Evolutionary conservation across 2,888 invertebrate species (phyloP), one percentile per base, ranked within the genome.

Genomic region (Abrostola tripartita): DNA sequence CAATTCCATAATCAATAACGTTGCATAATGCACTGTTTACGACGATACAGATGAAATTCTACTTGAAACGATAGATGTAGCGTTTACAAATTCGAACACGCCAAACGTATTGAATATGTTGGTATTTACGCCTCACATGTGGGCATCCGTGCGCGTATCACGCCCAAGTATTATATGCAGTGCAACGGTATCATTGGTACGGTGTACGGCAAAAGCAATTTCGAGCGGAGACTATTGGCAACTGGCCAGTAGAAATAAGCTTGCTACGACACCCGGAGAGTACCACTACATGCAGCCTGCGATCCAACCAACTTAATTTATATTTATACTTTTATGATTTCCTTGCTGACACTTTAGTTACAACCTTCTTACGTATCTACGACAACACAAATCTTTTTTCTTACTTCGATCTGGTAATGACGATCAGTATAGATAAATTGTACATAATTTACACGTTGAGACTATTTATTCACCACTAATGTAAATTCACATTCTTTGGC

Each of bases 191-290:
- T 92, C 91, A 90, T 89, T 88, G 89, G 85, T 88, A 89, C 87
- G 87, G 86, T 86, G 85, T 88, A 89, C 86, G 87, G 90, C 88
- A 91, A 90, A 92, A 92, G 92, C 92, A 93, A 93, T 93, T 92
- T 90, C 88, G 84, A 88, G 87, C 87, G 86, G 84, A 85, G 88
- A 79, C 85, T 85, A 85, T 88, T 94, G 94, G 94, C 94, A 87
- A 74, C 75, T 81, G 83, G 90, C 94, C 94, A 93, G 90, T 84
- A 83, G 92, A 90, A 93, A 92, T 93, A 92, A 92, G 92, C 93
- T 92, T 81, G 85, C 89, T 85, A 86, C 89, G 89, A 91, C 91
- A 90, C 89, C 85, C 87, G 82, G 82, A 86, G 86, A 88, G 86
- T 84, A 85, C 88, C 86, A 85, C 86, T 90, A 91, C 88, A 88